Evolutionary conservation across 2,113 vertebrate species (phyloP).

Genomic region (Sphyrna mokarran): DNA sequence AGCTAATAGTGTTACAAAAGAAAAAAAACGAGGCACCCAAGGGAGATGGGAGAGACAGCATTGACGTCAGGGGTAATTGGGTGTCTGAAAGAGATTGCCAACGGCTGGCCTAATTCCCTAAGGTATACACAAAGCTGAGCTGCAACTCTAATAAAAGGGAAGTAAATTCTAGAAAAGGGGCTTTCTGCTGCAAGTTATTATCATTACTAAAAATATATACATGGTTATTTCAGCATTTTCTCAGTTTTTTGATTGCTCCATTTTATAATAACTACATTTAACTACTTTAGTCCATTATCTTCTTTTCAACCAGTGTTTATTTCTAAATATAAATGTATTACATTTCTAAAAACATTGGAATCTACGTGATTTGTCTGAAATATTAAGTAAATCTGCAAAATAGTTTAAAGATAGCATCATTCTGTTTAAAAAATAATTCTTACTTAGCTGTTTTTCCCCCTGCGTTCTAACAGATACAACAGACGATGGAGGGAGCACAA

Average conservation of each 20-base stretch:
- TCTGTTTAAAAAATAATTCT: conserved; percentile 16
- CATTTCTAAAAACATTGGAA: neutral
- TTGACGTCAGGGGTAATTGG: conserved; percentile 91
- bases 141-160: conserved; percentile 77
- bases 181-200: conserved; percentile 58
- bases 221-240: neutral
- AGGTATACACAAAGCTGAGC: conserved; percentile 60
- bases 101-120: conserved; percentile 80
- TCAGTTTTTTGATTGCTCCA: neutral
- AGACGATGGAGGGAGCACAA: conserved; percentile 84
- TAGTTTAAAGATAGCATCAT: conserved; percentile 27
- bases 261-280: neutral
- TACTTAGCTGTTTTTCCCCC: conserved; percentile 61
- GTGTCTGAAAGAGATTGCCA: conserved; percentile 92
- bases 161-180: conserved; percentile 74
- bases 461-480: conserved; percentile 70
- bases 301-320: neutral
- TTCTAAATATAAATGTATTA: neutral
- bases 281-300: neutral
- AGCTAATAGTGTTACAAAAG: conserved; percentile 77
- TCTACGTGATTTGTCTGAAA: neutral
- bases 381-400: neutral
- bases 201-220: conserved; percentile 33
- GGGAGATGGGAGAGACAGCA: conserved; percentile 85
- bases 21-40: conserved; percentile 81